phyloP scores from a whole-genome alignment of 2,888 invertebrate genomes.

The Acleris literana region DNA sequence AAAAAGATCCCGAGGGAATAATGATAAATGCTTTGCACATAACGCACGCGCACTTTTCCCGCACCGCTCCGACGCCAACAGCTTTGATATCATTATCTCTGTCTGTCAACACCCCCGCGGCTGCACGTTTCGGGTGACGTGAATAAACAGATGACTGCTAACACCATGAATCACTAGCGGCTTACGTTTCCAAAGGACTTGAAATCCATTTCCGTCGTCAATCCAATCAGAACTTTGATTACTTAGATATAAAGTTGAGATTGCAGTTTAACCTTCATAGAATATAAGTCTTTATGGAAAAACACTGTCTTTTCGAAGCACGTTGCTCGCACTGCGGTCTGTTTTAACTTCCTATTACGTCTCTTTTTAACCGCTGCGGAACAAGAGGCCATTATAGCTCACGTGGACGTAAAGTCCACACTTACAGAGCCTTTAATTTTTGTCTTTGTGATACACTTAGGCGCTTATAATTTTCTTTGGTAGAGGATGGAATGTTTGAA shows the following conservation, averaged over 20 bases:
- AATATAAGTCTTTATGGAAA: neutral
- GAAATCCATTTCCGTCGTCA: neutral
- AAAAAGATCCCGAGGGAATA: too few species aligned
- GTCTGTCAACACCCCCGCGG: constrained; percentile 1
- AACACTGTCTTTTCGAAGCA: neutral
- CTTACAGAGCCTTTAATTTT: too few species aligned
- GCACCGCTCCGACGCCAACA: neutral
- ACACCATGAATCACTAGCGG: neutral
- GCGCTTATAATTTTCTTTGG: too few species aligned
- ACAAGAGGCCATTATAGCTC: too few species aligned
- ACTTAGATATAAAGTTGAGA: neutral
- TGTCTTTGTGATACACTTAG: too few species aligned
- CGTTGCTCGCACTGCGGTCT: neutral
- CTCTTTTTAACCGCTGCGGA: too few species aligned
- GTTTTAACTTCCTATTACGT: neutral
- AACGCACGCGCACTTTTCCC: neutral
- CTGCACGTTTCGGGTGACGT: constrained; percentile 32
- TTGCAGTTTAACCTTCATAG: neutral
- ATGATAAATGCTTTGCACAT: too few species aligned
- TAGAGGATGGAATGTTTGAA: too few species aligned
- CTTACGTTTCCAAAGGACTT: neutral
- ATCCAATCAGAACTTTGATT: neutral
- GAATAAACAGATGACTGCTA: constrained; percentile 1
- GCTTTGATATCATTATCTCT: neutral
- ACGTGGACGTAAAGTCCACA: too few species aligned